These are phyloP conservation scores for Peucedramus taeniatus DNA, from an alignment of 2,113 vertebrate genomes.

Conservation along the genomic window DNA sequence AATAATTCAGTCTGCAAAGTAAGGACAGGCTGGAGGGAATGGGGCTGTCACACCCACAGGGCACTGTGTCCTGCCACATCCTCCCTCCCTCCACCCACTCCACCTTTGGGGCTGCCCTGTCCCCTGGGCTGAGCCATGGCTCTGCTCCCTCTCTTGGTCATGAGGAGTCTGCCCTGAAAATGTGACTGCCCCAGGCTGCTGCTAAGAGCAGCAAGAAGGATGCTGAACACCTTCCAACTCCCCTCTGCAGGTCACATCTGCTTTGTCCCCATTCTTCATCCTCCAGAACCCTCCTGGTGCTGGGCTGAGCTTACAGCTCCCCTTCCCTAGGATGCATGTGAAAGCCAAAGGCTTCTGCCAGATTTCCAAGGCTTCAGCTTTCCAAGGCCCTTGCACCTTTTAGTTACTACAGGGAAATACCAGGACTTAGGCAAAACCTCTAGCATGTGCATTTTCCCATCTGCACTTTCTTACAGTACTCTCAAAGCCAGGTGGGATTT, in stretches of 20 bases:
- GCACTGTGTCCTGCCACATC: background rate
- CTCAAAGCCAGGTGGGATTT: background rate
- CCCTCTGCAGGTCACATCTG: background rate
- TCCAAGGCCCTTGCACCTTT: background rate
- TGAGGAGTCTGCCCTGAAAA: background rate
- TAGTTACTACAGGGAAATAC: background rate
- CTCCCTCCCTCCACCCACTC: background rate
- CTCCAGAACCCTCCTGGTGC: background rate
- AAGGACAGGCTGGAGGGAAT: background rate
- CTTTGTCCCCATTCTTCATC: background rate
- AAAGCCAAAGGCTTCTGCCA: background rate
- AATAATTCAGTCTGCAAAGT: background rate
- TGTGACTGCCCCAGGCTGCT: background rate
- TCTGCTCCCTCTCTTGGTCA: background rate
- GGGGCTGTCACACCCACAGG: background rate
- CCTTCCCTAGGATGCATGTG: background rate
- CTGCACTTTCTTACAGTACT: background rate
- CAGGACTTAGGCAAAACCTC: background rate
- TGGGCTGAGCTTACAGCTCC: background rate
- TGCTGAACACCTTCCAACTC: background rate
- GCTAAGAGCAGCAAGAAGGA: background rate
- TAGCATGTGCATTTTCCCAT: too few relatives aligned
- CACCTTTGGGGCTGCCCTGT: background rate
- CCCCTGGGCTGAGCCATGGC: background rate
- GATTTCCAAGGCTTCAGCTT: background rate